Conservation (phyloP, 2,888 invertebrate species). For the Hydrotaea cyrtoneurina region DNA sequence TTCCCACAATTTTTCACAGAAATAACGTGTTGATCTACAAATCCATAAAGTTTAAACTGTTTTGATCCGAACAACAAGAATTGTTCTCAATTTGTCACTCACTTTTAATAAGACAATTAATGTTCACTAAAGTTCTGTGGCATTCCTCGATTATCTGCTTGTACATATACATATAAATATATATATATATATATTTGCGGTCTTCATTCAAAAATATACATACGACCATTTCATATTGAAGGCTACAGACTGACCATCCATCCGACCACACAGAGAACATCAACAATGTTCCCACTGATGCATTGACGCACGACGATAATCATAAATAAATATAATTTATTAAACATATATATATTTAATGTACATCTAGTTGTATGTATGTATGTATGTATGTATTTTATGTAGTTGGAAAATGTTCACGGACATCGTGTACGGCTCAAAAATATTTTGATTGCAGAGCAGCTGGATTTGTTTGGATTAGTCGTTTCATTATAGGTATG, state of each 20-base stretch:
- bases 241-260: slow-evolving; percentile 3
- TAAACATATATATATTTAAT: slow-evolving; percentile 4
- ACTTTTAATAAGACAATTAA: too few relatives aligned
- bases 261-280: background rate
- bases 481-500: background rate
- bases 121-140: background rate
- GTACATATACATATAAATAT: background rate
- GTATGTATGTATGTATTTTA: background rate
- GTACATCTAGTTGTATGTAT: background rate
- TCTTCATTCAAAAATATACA: too few relatives aligned
- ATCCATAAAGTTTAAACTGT: too few relatives aligned
- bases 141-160: background rate
- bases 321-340: slow-evolving; percentile 3
- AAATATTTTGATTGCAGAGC: background rate
- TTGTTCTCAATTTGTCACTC: too few relatives aligned
- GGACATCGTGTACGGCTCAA: background rate
- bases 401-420: background rate
- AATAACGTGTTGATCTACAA: too few relatives aligned
- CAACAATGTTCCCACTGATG: slow-evolving; percentile 47
- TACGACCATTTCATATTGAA: slow-evolving; percentile 36
- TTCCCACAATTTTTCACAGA: too few relatives aligned
- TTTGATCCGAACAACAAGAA: too few relatives aligned
- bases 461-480: background rate
- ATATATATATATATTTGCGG: too few relatives aligned
- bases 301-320: slow-evolving; percentile 39